phyloP scores from a whole-genome alignment of 2,113 vertebrate species.

The Zapus hudsonius region DNA sequence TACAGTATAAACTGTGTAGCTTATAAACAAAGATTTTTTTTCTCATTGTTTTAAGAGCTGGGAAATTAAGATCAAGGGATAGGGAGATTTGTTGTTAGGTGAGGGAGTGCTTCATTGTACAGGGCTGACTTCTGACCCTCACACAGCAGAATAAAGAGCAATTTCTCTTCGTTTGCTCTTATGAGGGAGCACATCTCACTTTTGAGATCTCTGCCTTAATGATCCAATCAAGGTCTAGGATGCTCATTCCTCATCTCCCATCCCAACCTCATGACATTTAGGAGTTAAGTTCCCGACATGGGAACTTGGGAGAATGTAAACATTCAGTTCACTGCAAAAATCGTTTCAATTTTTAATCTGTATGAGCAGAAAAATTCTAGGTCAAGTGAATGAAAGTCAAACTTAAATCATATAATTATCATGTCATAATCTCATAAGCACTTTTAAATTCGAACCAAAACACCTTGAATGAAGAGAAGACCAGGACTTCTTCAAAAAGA shows the following conservation, averaged over 20 bases:
- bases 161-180: not conserved
- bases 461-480: not conserved
- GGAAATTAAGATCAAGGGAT: not conserved
- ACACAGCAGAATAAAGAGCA: not conserved
- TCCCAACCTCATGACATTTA: not conserved
- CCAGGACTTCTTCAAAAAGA: not conserved
- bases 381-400: not conserved
- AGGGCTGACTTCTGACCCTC: not conserved
- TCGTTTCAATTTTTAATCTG: not conserved
- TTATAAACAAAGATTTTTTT: not conserved
- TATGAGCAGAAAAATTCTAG: not conserved
- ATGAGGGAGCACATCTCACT: not conserved
- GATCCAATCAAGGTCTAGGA: accelerated
- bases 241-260: not conserved
- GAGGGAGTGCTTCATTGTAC: not conserved
- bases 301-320: not conserved
- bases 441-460: not conserved
- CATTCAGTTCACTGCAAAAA: not conserved
- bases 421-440: not conserved
- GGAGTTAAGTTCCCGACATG: not conserved
- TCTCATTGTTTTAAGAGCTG: not conserved
- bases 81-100: not conserved
- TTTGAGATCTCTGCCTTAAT: not conserved
- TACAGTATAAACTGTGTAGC: not conserved
- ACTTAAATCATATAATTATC: not conserved